Conservation (phyloP, 2,888 invertebrate species). For the Pterobdella sp. region DNA sequence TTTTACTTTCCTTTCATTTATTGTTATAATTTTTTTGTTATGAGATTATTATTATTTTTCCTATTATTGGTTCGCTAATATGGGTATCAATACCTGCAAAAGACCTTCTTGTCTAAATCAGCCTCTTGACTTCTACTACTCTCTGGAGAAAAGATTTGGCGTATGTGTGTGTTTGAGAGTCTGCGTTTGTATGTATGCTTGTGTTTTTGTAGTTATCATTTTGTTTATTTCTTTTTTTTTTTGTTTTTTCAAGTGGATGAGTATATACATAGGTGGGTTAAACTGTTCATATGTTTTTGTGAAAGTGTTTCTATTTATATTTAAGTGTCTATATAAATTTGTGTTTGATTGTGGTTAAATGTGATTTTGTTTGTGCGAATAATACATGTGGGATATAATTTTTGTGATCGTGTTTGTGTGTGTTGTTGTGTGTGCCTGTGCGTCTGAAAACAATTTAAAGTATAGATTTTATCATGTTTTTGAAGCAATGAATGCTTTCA, state of each 20-base stretch:
- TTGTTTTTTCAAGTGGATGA: slow-evolving; percentile 29
- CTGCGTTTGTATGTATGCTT: slow-evolving; percentile 31
- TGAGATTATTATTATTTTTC: too few relatives aligned
- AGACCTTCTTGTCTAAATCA: not conserved
- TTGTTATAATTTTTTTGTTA: too few relatives aligned
- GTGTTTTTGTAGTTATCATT: slow-evolving; percentile 31
- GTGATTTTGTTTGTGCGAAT: slow-evolving; percentile 3
- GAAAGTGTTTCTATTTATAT: slow-evolving; percentile 25
- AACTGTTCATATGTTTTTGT: slow-evolving; percentile 29
- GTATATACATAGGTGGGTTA: slow-evolving; percentile 28
- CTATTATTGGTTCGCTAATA: too few relatives aligned
- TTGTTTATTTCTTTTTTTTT: slow-evolving; percentile 27
- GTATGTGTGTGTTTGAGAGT: slow-evolving; percentile 33
- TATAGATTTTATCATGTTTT: not conserved
- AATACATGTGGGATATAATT: not conserved
- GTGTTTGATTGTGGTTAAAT: not conserved
- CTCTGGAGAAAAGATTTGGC: slow-evolving; percentile 15
- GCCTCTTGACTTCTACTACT: slow-evolving; percentile 5
- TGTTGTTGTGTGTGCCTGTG: slow-evolving; percentile 10
- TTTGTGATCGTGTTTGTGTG: slow-evolving; percentile 6
- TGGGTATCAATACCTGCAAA: too few relatives aligned
- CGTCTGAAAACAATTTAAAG: not conserved
- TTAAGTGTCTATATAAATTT: not conserved
- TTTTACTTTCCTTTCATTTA: too few relatives aligned
- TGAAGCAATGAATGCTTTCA: not conserved